Conservation (phyloP, 1,140 invertebrate species). For the Ceratosolen fusciceps region DNA sequence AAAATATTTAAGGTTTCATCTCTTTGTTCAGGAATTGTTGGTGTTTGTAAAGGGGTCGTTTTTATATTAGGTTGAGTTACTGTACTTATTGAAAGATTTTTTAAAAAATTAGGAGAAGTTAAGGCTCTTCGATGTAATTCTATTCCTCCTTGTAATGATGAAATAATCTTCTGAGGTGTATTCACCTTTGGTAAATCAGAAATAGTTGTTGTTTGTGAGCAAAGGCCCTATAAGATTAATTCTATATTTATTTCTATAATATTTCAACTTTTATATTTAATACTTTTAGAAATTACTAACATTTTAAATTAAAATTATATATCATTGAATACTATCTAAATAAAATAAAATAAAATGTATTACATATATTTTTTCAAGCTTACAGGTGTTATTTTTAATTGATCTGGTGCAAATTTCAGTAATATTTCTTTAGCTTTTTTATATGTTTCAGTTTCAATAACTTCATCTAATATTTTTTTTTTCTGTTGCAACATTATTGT, state of each 20-base stretch:
- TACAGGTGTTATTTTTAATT: constrained; percentile 69
- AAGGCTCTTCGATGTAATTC: constrained; percentile 64
- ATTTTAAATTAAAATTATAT: neutral
- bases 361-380: constrained; percentile 38
- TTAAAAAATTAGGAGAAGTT: constrained; percentile 53
- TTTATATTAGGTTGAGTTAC: constrained; percentile 52
- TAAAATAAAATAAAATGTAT: constrained; percentile 12
- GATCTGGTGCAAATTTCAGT: constrained; percentile 86
- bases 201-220: constrained; percentile 38
- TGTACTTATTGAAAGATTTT: constrained; percentile 55
- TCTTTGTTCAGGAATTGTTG: constrained; percentile 52
- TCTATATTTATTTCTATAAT: constrained; percentile 6
- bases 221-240: constrained; percentile 53
- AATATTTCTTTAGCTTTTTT: constrained; percentile 95
- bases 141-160: constrained; percentile 46
- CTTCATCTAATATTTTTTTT: constrained; percentile 92
- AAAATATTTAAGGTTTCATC: constrained; percentile 54
- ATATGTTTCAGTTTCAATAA: constrained; percentile 98
- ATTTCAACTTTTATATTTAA: constrained; percentile 10
- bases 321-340: neutral
- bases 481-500: constrained; percentile 83
- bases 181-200: constrained; percentile 61
- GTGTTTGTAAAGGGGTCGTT: constrained; percentile 46
- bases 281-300: neutral
- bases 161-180: constrained; percentile 50